Conservation (phyloP, 2,888 invertebrate genomes). For the Chrysomela aeneicollis region DNA sequence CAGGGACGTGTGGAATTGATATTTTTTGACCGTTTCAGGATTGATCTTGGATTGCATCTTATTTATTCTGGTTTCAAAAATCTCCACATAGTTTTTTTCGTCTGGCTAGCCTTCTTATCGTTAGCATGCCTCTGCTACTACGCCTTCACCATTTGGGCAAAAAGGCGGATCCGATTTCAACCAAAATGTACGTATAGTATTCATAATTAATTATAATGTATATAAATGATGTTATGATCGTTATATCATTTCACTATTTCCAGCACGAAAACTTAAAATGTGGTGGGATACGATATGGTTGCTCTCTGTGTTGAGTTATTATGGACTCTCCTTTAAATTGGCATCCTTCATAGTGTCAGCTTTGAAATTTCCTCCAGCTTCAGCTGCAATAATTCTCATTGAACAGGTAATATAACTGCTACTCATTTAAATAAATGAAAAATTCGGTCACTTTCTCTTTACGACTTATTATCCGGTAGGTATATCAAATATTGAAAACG, state of each 20-base stretch:
- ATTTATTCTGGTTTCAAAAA: conserved; percentile 69
- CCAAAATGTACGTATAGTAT: conserved; percentile 56
- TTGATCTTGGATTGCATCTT: conserved; percentile 67
- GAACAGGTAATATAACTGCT: conserved; percentile 65
- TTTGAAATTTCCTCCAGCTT: conserved; percentile 65
- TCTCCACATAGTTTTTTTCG: conserved; percentile 65
- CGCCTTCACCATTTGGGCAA: conserved; percentile 64
- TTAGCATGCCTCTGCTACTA: conserved; percentile 61
- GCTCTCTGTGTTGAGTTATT: conserved; percentile 54
- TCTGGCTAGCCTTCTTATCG: conserved; percentile 66
- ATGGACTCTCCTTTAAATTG: conserved; percentile 56
- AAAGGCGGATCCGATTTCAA: conserved; percentile 47
- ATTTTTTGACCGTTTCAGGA: conserved; percentile 56
- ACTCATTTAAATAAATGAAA: not conserved
- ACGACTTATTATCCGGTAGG: no score
- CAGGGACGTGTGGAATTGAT: no score
- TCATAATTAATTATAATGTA: conserved; percentile 14
- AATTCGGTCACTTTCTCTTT: not conserved
- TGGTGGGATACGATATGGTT: conserved; percentile 61
- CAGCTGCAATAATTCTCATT: conserved; percentile 64
- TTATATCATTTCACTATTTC: conserved; percentile 35
- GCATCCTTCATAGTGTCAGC: conserved; percentile 59
- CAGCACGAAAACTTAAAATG: conserved; percentile 50
- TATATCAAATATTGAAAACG: no score
- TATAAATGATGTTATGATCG: no score